Evolutionary conservation across 2,113 vertebrate species (phyloP).

Genomic region (Papio anubis): DNA sequence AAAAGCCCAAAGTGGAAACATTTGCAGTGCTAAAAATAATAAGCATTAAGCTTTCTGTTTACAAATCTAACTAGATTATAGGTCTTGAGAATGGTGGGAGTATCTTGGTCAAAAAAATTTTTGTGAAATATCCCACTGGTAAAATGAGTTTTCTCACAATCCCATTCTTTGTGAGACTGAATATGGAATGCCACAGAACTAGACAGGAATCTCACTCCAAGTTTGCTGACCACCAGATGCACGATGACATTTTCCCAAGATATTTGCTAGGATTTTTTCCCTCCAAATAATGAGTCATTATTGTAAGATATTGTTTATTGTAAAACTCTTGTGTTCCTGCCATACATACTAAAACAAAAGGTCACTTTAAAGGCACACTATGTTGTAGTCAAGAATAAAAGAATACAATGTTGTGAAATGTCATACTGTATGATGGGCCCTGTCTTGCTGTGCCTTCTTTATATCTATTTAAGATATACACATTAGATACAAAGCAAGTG

Average conservation of each 20-base stretch:
- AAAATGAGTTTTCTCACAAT: slow-evolving; percentile 77
- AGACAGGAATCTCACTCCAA: slow-evolving; percentile 73
- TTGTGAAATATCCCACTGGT: slow-evolving; percentile 77
- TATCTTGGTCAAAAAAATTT: slow-evolving; percentile 70
- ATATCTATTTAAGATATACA: background rate
- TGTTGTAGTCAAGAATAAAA: slow-evolving; percentile 59
- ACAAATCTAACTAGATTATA: slow-evolving; percentile 1
- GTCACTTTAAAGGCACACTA: slow-evolving; percentile 80
- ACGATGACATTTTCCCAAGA: slow-evolving; percentile 86
- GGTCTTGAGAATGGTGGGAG: slow-evolving; percentile 78
- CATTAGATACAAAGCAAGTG: background rate
- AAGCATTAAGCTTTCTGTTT: background rate
- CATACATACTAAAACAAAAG: slow-evolving; percentile 83
- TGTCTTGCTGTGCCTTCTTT: background rate
- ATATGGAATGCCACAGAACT: slow-evolving; percentile 79
- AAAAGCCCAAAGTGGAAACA: background rate
- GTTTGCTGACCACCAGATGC: slow-evolving; percentile 80
- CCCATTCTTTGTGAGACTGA: slow-evolving; percentile 78
- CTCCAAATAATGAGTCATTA: slow-evolving; percentile 84
- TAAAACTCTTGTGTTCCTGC: slow-evolving; percentile 81
- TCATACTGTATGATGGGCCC: background rate
- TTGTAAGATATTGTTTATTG: slow-evolving; percentile 79
- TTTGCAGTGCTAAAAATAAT: slow-evolving; percentile 19
- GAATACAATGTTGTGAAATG: slow-evolving; percentile 34
- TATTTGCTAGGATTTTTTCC: slow-evolving; percentile 75